These are phyloP conservation scores for Trochalopteron elliotii DNA, from an alignment of 2,113 vertebrate species.

Conservation along the genomic window DNA sequence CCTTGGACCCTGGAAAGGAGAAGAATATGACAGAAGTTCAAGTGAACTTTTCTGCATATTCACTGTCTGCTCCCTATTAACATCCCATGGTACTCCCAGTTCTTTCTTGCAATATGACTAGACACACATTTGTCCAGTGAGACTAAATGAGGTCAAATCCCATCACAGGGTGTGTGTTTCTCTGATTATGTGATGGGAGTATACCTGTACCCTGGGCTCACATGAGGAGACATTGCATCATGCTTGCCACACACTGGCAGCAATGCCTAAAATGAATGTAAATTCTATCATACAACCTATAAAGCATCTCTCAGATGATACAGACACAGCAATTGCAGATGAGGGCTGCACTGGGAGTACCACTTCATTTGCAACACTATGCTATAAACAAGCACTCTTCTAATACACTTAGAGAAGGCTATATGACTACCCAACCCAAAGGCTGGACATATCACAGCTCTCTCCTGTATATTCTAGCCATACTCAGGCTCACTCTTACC, in stretches of 20 bases:
- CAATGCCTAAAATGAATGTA: background rate
- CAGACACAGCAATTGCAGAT: background rate
- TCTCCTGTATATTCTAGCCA: background rate
- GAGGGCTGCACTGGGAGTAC: background rate
- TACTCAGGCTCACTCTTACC: background rate
- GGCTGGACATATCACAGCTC: background rate
- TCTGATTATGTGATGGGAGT: background rate
- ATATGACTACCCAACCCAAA: background rate
- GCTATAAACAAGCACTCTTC: background rate
- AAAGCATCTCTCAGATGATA: background rate
- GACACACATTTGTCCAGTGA: background rate
- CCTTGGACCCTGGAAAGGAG: background rate
- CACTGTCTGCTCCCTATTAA: background rate
- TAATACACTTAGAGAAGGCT: background rate
- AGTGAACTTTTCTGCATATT: background rate
- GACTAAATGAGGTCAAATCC: background rate
- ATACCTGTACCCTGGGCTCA: background rate
- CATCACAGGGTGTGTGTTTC: background rate
- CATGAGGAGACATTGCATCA: background rate
- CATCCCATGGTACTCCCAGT: accelerated
- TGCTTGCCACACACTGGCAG: background rate
- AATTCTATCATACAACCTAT: background rate
- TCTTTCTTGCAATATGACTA: background rate
- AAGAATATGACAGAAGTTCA: background rate
- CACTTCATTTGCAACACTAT: background rate